These are phyloP conservation scores for Semotilus atromaculatus DNA, from an alignment of 2,797 vertebrate species.

Conservation along the genomic window DNA sequence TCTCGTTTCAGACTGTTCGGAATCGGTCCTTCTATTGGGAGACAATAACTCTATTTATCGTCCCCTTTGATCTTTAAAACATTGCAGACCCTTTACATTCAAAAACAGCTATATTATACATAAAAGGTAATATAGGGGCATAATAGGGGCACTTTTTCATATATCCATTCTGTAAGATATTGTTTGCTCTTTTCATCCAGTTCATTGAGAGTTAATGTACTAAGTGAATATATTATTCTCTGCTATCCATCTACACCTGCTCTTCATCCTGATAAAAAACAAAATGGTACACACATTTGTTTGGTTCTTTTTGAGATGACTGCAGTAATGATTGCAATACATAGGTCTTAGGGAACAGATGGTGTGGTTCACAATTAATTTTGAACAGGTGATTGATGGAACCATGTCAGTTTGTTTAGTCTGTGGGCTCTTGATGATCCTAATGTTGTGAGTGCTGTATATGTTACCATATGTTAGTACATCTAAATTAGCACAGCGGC, in stretches of 20 bases:
- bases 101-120: neutral
- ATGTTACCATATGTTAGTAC: constrained; percentile 1
- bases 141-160: neutral
- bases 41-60: neutral
- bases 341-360: neutral
- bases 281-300: neutral
- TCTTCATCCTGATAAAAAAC: neutral
- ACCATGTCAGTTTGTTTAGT: neutral
- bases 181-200: neutral
- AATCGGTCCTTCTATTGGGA: neutral
- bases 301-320: neutral
- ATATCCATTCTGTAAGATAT: neutral
- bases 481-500: neutral
- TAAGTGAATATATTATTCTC: neutral
- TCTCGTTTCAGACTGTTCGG: neutral
- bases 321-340: neutral
- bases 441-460: neutral
- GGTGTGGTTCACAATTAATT: constrained; percentile 3
- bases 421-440: neutral
- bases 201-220: neutral
- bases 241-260: neutral
- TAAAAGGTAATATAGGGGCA: neutral
- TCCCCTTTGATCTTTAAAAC: neutral
- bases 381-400: neutral
- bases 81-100: neutral